Conservation (phyloP, 2,888 invertebrate genomes). For the Cephus sareptanus region DNA sequence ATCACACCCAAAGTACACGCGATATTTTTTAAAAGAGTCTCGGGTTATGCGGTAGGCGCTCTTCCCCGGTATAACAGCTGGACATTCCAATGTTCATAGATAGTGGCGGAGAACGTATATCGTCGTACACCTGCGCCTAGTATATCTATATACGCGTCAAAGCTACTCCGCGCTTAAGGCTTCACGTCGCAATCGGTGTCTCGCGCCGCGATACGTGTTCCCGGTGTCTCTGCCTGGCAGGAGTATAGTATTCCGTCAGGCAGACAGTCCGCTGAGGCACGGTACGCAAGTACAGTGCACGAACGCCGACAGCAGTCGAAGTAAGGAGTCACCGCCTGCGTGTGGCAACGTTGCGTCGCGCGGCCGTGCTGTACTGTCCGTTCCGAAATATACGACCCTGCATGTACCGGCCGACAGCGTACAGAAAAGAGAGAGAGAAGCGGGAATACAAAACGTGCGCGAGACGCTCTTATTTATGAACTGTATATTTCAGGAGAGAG, state of each 20-base stretch:
- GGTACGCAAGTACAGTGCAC: not conserved
- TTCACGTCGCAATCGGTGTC: not conserved
- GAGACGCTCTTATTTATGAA: not conserved
- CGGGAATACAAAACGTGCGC: not conserved
- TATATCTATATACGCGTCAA: not conserved
- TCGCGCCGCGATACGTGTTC: not conserved
- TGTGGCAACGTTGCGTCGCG: not conserved
- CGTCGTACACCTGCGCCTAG: not conserved
- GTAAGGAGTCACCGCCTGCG: not conserved
- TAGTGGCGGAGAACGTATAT: not conserved
- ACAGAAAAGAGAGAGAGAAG: not conserved
- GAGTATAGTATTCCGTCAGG: not conserved
- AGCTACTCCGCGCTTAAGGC: not conserved
- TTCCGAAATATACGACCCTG: not conserved
- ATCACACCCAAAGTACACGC: not conserved
- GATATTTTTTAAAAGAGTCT: not conserved
- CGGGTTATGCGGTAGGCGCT: not conserved
- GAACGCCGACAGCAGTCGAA: not conserved
- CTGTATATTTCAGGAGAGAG: not conserved
- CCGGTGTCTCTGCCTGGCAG: not conserved
- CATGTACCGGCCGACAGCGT: not conserved
- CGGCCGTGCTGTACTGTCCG: not conserved
- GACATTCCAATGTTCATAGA: not conserved
- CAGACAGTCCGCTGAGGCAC: not conserved
- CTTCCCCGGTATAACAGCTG: not conserved